Percentiles rank a stretch among this genome's conserved stretches.
These are phyloP conservation scores for Zaprionus obscuricornis DNA, from an alignment of 2,888 invertebrate species.

Conservation along the genomic window DNA sequence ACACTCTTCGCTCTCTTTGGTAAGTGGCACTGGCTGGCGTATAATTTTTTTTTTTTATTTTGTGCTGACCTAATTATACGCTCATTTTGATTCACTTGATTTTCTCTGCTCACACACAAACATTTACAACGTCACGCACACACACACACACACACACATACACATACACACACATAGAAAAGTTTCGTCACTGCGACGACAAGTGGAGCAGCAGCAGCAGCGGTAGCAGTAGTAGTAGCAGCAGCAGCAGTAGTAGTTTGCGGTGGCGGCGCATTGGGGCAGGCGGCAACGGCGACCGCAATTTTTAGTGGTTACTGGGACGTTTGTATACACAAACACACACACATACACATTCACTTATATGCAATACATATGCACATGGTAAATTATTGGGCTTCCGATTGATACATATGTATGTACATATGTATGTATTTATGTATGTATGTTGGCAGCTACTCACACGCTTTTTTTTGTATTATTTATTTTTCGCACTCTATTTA, in stretches of 20 bases:
- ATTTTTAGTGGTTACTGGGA: constrained; percentile 76
- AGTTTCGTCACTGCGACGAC: constrained; percentile 77
- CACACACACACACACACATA: constrained; percentile 22
- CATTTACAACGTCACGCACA: constrained; percentile 23
- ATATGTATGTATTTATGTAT: not conserved
- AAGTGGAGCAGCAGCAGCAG: constrained; percentile 70
- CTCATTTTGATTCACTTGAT: constrained; percentile 80
- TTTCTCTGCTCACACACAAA: constrained; percentile 70
- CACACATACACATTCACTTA: constrained; percentile 20
- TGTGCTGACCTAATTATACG: constrained; percentile 82
- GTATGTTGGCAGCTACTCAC: constrained; percentile 38
- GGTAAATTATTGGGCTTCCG: constrained; percentile 55
- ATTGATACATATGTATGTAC: constrained; percentile 23
- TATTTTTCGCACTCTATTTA: constrained; percentile 49
- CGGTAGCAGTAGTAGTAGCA: too few relatives aligned
- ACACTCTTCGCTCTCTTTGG: constrained; percentile 69
- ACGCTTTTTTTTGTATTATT: constrained; percentile 22
- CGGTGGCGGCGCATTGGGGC: constrained; percentile 57
- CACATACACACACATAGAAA: constrained; percentile 31
- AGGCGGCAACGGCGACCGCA: constrained; percentile 63
- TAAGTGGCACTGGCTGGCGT: constrained; percentile 70
- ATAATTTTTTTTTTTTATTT: constrained; percentile 64
- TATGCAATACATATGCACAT: constrained; percentile 13
- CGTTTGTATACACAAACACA: constrained; percentile 25
- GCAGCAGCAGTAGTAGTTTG: constrained; percentile 50